Evolutionary conservation across 1,140 invertebrate species (phyloP), one percentile per base, ranked within the genome.

Genomic region (Tetramorium alpestre): DNA sequence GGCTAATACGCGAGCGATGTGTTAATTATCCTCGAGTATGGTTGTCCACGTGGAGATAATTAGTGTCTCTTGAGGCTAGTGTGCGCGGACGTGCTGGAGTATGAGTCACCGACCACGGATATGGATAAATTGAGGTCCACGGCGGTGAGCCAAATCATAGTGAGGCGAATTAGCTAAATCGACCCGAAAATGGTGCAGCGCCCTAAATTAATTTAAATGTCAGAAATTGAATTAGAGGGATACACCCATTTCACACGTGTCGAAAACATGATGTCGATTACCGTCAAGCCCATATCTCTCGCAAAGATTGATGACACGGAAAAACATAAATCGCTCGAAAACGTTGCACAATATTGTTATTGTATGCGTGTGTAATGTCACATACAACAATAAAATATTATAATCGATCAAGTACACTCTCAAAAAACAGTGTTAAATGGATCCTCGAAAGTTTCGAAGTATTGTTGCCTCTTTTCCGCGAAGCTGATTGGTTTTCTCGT

Each of bases 21-120:
- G 78, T 89, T 88, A 88, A 91, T 89, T 44, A 85, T 86, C n/a
- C n/a, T 72, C 69, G 88, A 89, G 80, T 80, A 81, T 72, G 86
- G 78, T 89, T 86, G 76, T 84, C 84, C 75, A 65, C 69, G 69
- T 16, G 75, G 80, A 77, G 73, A 80, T 85, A 72, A 82, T 81
- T 70, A 54, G 76, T 76, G 77, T 47, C 87, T 78, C 87, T 70
- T 65, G 88, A 69, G 82, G 54, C 75, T 87, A 69, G 41, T 78
- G 70, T 87, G 58, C 87, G 77, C 56, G 88, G 44, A 58, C 54
- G 16, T 85, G 81, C 70, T 62, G 56, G 54, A 73, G 56, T 78
- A 51, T 78, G 78, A 85, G 73, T 49, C 44, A 76, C 81, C 44
- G 11, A 11, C 25, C 38, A 49, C 72, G 70, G 81, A 62, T 85